Conservation (phyloP, 1,140 invertebrate species). For the Lasioglossum baleicum region DNA sequence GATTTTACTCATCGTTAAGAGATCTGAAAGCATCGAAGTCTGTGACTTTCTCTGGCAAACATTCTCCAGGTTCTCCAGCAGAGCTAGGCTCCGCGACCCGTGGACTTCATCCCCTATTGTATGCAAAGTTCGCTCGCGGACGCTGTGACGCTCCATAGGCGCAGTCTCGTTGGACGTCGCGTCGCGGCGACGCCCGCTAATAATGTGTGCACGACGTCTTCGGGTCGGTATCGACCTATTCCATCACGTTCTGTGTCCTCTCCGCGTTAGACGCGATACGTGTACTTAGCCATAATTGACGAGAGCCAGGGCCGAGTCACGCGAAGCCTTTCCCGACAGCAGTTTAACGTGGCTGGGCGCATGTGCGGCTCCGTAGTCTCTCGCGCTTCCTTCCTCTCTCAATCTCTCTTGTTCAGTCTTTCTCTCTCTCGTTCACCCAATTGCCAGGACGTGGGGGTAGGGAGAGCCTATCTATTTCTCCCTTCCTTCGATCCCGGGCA, state of each 20-base stretch:
- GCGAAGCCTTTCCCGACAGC: constrained; percentile 52
- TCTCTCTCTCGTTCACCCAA: background rate
- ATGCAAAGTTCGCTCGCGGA: background rate
- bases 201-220: constrained; percentile 43
- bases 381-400: background rate
- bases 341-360: constrained; percentile 13
- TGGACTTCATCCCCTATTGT: background rate
- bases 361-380: background rate
- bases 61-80: too few relatives aligned
- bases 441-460: background rate
- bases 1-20: too few relatives aligned
- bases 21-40: background rate
- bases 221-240: constrained; percentile 52
- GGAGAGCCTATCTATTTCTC: constrained; percentile 30
- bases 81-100: too few relatives aligned
- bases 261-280: constrained; percentile 69
- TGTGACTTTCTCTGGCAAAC: background rate
- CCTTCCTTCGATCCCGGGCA: constrained; percentile 6
- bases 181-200: constrained; percentile 34
- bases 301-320: constrained; percentile 69
- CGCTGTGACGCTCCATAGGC: too few relatives aligned
- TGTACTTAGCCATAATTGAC: constrained; percentile 75
- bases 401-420: background rate
- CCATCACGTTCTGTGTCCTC: constrained; percentile 66
- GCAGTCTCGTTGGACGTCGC: too few relatives aligned